Conservation (phyloP, 2,113 vertebrate species). For the Hipposideros armiger region DNA sequence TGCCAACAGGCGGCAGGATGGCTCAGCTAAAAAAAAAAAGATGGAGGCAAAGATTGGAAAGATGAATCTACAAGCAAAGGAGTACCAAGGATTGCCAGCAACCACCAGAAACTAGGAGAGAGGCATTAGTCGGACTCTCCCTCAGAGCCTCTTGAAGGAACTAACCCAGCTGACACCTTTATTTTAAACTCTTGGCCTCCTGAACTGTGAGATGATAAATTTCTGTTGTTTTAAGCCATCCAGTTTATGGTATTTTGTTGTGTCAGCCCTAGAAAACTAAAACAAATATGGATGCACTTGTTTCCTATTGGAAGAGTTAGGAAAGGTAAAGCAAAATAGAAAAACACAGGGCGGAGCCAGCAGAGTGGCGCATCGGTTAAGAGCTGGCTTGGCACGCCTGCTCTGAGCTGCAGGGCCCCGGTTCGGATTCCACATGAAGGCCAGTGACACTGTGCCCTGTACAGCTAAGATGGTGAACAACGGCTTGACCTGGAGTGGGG, state of each 20-base stretch:
- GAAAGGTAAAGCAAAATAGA: slow-evolving; percentile 16
- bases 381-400: no score
- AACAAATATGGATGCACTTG: not conserved
- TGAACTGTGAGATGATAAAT: not conserved
- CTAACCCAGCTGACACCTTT: not conserved
- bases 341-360: not conserved
- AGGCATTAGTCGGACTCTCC: not conserved
- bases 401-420: no score
- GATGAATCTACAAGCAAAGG: not conserved
- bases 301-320: slow-evolving; percentile 21
- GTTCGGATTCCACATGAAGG: no score
- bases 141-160: not conserved
- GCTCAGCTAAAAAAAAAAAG: no score
- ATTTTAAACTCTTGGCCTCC: not conserved
- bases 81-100: not conserved
- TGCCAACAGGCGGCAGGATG: no score
- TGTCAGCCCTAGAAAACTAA: not conserved
- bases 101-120: not conserved
- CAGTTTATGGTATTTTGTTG: slow-evolving; percentile 3
- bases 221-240: not conserved
- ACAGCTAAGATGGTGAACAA: no score
- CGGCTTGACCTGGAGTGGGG: no score
- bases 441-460: no score
- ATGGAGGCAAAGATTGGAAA: not conserved
- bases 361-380: no score